Base-by-base conservation (phyloP, 2,797 vertebrate species). In the Sebastes minor region DNA sequence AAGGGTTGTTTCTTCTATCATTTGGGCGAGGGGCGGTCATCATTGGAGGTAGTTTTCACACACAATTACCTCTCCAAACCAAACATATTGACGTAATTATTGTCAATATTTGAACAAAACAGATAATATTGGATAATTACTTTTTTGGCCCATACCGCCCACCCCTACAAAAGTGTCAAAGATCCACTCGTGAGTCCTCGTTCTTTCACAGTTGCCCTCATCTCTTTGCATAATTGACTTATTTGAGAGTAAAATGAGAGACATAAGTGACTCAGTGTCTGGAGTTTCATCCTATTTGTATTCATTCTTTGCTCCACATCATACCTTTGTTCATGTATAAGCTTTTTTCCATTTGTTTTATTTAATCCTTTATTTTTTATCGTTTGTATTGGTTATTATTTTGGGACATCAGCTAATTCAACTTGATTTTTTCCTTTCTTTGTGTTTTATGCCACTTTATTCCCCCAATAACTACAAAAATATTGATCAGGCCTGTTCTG, bases 401-500 rank as follows among this genome's bases (percentile, higher is more conserved):
- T 55, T 14, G 0, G 5, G 6, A 59, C 49, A 76, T 72, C 56
- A 55, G 66, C 67, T 69, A 71, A 16, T 74, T 9, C 2, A 65
- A 4, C 12, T 46, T 46, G 42, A 42, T 32, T 28, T 56, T 32
- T 57, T 20, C 4, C n/a, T 42, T 71, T 52, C 7, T 38, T 1
- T 35, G 12, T 75, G 32, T 33, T 28, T 70, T 18, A 14, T 74
- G 5, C 3, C 10, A 33, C 2, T 49, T 75, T 7, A 71, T 18
- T 13, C 0, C 2, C 22, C 30, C 22, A 60, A 5, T 55, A 67
- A 78, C 42, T 79, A 61, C 74, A 84, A 81, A 62, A 78, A n/a
- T 71, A 35, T 57, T 53, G 4, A 30, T 71, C 33, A 32, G 32
- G 2, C 30, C 20, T 60, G 18, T 52, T 76, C 32, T 60, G n/a